Base-by-base conservation (phyloP, 2,888 invertebrate species). In the Allophyes oxyacanthae region DNA sequence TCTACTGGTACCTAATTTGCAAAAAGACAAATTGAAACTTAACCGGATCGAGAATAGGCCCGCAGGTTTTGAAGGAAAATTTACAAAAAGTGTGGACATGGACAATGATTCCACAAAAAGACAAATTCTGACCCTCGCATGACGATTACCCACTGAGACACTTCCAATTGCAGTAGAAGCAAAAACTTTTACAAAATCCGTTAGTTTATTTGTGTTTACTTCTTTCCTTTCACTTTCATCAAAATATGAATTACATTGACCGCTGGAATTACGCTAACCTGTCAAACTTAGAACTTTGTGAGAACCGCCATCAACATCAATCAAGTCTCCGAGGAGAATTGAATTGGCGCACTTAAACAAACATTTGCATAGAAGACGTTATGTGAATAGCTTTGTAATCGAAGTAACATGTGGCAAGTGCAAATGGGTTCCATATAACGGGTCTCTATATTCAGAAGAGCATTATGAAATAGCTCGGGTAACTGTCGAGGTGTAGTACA, bases 341-440 rank as follows among this genome's bases (percentile, higher is more conserved):
- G 79, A 84, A 82, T 84, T 82, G 79, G 73, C 77, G 82, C 81
- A 85, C 79, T 87, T 83, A 86, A 87, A 85, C 78, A 81, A 83
- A 84, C 86, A 88, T 88, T 91, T 89, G 88, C 86, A 85, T 83
- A 67, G 79, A 83, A 81, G 74, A 82, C 79, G 75, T 81, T 82
- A 82, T 78, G 85, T 82, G 84, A 85, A 87, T 83, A 83, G 78
- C 77, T 83, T 74, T 67, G 84, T 84, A 87, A 90, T 90, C 75
- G 82, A 85, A 84, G 87, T 81, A 87, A 85, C 86, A 86, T 85
- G 83, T 75, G 81, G 81, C 79, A 84, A 85, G 82, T 85, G 86
- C 86, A 88, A 90, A 89, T 90, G 86, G 83, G 81, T 83, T 87
- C 83, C 82, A 81, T 77, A 82, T 90, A 90, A 89, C 91, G 90